Base-by-base conservation (phyloP, 2,113 vertebrate genomes). In the Pluvialis apricaria region DNA sequence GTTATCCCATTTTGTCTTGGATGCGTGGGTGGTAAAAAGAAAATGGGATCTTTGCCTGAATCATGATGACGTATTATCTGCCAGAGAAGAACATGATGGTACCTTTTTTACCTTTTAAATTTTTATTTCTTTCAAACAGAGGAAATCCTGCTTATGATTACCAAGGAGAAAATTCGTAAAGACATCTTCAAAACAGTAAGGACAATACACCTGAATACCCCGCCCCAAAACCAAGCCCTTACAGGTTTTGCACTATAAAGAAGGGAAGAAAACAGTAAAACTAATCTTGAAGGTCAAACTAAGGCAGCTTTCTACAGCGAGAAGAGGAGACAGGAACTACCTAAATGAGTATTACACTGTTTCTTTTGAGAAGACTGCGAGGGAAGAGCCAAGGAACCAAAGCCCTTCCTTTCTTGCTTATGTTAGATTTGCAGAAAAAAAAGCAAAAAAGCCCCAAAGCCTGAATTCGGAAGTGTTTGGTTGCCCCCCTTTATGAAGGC, bases 11-110 rank as follows among this genome's bases (percentile, higher is more conserved):
- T 97, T 89, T 72, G 84, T 79, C 95, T 95, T 82, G 88, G 73
- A 34, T 80, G 83, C 1, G 42, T 91, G 82, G 94, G 95, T 20
- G 61, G 83, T 11, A 66, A 82, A 90, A 86, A 89, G 91, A 95
- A 96, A 93, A 94, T 45, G 77, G 80, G 72, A 94, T 81, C 90
- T 96, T 51, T 80, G 92, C 89, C 86, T 95, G 92, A 89, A 69
- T 91, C 84, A 81, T 3, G 12, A 70, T 62, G 62, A 95, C 4
- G 34, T 84, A 78, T 49, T 16, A 82, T 52, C 62, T 77, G 86
- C 82, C 84, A 82, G 31, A 88, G 38, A 32, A 61, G 11, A 91
- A 40, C 5, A 80, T 28, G 91, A 65, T 18, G 40, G 58, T 73
- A 84, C 57, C 65, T 81, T 24, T 71, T 65, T 42, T 52, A 40